Percentiles rank a stretch among this genome's conserved stretches.
Evolutionary conservation across 2,113 vertebrate genomes (phyloP).

Genomic region (Poecile atricapillus): DNA sequence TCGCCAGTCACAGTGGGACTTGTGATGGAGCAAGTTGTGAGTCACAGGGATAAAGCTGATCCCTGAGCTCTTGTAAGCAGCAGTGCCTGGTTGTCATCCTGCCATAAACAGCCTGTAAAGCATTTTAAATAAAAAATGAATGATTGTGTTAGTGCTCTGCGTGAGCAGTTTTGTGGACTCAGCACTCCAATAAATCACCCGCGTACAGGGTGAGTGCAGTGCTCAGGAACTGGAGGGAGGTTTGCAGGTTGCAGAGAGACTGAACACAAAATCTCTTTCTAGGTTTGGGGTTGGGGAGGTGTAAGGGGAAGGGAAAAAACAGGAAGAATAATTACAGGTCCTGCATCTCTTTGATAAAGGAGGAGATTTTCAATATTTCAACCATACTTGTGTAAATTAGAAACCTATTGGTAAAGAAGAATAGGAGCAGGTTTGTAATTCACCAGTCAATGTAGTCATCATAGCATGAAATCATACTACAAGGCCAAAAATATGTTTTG

Average conservation of each 20-base stretch:
- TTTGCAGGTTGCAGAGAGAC: neutral
- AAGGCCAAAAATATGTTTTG: conserved; percentile 59
- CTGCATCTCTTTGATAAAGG: conserved; percentile 47
- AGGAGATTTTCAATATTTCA: conserved; percentile 56
- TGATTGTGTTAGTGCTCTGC: neutral
- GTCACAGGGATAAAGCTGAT: neutral
- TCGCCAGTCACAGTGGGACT: accelerated
- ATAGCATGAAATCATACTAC: conserved; percentile 60
- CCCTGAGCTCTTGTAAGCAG: neutral
- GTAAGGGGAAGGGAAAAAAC: neutral
- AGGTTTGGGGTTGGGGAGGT: neutral
- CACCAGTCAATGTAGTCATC: conserved; percentile 45
- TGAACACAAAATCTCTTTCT: conserved; percentile 7
- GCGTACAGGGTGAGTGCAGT: neutral
- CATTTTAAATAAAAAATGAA: conserved; percentile 45
- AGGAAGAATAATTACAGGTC: conserved; percentile 50
- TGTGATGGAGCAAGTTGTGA: neutral
- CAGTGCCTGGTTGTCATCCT: neutral
- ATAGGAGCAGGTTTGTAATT: conserved; percentile 47
- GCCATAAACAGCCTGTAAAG: neutral
- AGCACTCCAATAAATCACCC: conserved; percentile 41
- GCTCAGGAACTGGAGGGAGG: neutral
- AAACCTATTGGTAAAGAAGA: conserved; percentile 38
- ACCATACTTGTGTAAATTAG: conserved; percentile 52
- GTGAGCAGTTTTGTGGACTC: neutral